Evolutionary conservation across 2,113 vertebrate genomes (phyloP), one percentile per base, ranked within the genome.

Genomic region (Corynorhinus townsendii): DNA sequence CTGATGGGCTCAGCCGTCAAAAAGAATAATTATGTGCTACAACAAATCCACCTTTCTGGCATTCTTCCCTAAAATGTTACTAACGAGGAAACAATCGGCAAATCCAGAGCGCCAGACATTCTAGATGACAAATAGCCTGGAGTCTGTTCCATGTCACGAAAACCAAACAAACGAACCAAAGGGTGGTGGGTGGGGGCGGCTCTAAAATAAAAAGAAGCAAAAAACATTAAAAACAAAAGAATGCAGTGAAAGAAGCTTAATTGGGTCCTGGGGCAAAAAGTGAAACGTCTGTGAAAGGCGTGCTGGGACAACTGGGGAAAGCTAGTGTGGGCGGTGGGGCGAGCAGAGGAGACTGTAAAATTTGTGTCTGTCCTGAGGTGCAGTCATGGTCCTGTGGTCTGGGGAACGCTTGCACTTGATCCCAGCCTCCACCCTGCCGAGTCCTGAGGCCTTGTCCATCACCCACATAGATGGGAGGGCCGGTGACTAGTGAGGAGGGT

Each of bases 341-440:
- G 6, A 22, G 28, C 2, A 4, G 43, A 4, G 0, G 2, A 26
- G 38, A 35, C 4, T 2, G 5, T 10, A 3, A 0, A 15, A 8
- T 17, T 19, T 17, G 1, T 1, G 19, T 47, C 71, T 19, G 4
- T 77, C 16, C 88, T 71, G 22, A 0, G 35, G 30, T 0, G 4
- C 28, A 11, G 4, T 4, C 2, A 0, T 0, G 4, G 59, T 12
- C 1, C 14, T 11, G 28, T 0, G 7, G 59, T 30, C 19, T 3
- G 7, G 45, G 72, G 6, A 12, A 26, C 6, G 49, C 71, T 43
- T 0, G 24, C 26, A 28, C 59, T 15, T 3, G 40, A 47, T 11
- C 30, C 4, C 11, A 10, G 52, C 3, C 11, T 19, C 26, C 43
- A 19, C 3, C 4, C 4, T 20, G 0, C 69, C 7, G 5, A 24